phyloP scores from a whole-genome alignment of 1,140 invertebrate species.

The Hesperophylax magnus region DNA sequence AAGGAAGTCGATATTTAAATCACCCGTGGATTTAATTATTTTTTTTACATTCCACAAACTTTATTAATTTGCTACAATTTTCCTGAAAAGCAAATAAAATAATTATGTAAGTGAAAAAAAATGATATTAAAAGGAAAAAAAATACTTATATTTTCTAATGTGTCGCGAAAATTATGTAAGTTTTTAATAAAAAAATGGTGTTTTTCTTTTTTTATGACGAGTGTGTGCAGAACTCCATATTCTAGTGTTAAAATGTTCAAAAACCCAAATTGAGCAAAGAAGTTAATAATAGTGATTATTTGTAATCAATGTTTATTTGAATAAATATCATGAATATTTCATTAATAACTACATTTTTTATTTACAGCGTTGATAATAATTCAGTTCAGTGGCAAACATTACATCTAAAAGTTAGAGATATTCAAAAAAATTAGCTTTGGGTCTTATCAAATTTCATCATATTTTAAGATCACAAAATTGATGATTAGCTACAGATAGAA shows the following conservation, averaged over 20 bases:
- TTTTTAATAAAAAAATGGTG: background rate
- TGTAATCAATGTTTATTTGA: conserved; percentile 22
- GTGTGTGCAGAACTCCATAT: conserved; percentile 1
- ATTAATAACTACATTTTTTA: background rate
- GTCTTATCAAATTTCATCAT: no score
- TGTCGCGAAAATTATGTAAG: background rate
- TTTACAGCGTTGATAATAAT: background rate
- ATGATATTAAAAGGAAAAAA: background rate
- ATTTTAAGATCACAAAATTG: no score
- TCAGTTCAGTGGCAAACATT: no score
- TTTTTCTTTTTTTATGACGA: conserved; percentile 14
- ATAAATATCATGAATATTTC: conserved; percentile 16
- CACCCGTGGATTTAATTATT: background rate
- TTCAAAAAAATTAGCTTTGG: no score
- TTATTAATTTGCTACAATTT: background rate
- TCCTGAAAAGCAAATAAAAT: background rate
- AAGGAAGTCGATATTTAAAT: conserved; percentile 12
- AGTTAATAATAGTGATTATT: conserved; percentile 26
- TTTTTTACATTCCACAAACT: conserved; percentile 26
- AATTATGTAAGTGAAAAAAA: conserved; percentile 15
- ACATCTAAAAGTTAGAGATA: no score
- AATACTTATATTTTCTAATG: conserved; percentile 5
- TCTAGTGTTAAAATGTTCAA: conserved; percentile 26
- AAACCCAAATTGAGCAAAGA: background rate
- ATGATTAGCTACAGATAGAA: no score